Evolutionary conservation across 2,888 invertebrate genomes (phyloP), one percentile per base, ranked within the genome.

Genomic region (Allacma fusca): DNA sequence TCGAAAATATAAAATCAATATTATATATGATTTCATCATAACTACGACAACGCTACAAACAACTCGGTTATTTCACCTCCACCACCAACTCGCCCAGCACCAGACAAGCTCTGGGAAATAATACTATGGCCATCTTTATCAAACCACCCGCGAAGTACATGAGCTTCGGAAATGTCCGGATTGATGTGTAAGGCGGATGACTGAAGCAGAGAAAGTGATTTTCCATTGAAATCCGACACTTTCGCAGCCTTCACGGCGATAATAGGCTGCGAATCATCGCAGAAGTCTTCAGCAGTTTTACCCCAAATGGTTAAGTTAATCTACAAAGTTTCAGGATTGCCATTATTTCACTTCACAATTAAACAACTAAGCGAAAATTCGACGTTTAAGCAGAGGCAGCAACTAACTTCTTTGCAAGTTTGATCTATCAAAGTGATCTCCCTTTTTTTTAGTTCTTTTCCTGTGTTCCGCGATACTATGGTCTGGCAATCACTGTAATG

Each of bases 271-370:
- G 89, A 88, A 73, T 89, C 88, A 0, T 91, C 92, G 84, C 93
- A 91, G 86, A 98, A 98, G 77, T 90, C 91, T 85, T 94, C 93
- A 0, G 98, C 97, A 85, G 94, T 92, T 43, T 88, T 89, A 1
- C 95, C 96, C 99, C 99, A 99, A 0, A 99, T 87, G 0, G 97
- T 97, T 2, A 98, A 86, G n/a, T 88, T 88, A 26, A 95, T 89
- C 92, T 92, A 34, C 21, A 65, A 59, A n/a, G n/a, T n/a, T n/a
- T 9, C 13, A 28, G 44, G 23, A 65, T 16, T 7, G 29, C 19
- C 1, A 4, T 21, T 40, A 40, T 40, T 40, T 9, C 40, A 40
- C 5, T 9, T 40, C 13, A 40, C 5, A 9, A 40, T 13, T 40
- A 5, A 40, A 40, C 5, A 40, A 9, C 13, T 40, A n/a, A n/a